phyloP scores from a whole-genome alignment of 92 coral and sea anemone species.

The Meandrina meandrites region DNA sequence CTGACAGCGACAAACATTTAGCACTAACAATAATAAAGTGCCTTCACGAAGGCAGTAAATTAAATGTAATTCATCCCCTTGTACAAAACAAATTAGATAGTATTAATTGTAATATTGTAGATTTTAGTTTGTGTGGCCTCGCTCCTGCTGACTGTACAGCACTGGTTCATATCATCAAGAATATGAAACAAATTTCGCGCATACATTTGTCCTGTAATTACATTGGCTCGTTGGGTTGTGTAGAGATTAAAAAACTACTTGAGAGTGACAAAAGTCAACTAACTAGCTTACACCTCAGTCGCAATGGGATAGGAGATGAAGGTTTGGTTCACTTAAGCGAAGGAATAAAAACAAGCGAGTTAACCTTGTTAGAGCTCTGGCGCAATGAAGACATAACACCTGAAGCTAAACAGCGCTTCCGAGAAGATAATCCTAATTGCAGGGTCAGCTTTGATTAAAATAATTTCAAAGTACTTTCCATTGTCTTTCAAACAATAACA shows the following conservation, averaged over 20 bases:
- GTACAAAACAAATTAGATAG: not conserved
- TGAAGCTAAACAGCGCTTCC: not conserved
- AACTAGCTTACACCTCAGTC: not conserved
- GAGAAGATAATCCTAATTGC: not conserved
- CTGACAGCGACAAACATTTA: not conserved
- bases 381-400: not conserved
- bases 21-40: not conserved
- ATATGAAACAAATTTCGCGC: not conserved
- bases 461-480: not conserved
- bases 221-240: not conserved
- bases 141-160: conserved; percentile 5
- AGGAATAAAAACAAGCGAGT: no score
- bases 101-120: not conserved
- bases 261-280: not conserved
- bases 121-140: not conserved
- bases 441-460: not conserved
- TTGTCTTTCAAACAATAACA: not conserved
- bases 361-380: not conserved
- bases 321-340: not conserved
- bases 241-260: not conserved
- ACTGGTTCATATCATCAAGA: not conserved
- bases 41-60: not conserved
- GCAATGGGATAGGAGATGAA: not conserved
- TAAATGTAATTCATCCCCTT: not conserved
- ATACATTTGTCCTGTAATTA: not conserved